Evolutionary conservation across 2,797 vertebrate species (phyloP).

Genomic region (Sebastes nivosus): DNA sequence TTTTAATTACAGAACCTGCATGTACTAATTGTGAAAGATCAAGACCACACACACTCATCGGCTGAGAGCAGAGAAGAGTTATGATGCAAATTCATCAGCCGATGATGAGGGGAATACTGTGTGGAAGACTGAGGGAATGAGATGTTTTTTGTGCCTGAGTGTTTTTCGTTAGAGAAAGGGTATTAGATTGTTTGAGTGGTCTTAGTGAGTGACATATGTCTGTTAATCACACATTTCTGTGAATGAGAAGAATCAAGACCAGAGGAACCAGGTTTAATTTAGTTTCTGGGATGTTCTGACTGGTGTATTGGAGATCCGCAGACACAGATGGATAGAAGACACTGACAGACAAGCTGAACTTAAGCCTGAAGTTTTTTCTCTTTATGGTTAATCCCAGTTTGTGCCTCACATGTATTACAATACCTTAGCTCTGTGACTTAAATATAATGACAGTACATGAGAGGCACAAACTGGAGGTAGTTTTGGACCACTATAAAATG

Average conservation of each 20-base stretch:
- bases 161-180: neutral
- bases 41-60: neutral
- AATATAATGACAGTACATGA: neutral
- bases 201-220: neutral
- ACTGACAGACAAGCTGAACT: neutral
- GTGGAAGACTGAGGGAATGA: neutral
- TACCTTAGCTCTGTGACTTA: neutral
- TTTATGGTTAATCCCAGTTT: neutral
- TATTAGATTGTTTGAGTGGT: neutral
- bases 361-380: neutral
- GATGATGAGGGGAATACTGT: neutral
- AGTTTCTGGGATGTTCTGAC: neutral
- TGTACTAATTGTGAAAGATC: neutral
- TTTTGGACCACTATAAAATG: neutral
- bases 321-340: neutral
- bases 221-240: neutral
- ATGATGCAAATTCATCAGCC: slow-evolving; percentile 1
- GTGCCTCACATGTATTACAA: too few relatives aligned
- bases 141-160: neutral
- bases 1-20: neutral
- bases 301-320: neutral
- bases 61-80: neutral
- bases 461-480: neutral
- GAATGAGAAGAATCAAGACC: neutral
- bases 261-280: neutral